A percentile compares a stretch with the other conserved stretches of the same genome.
Conservation (phyloP, 2,113 vertebrate species). For the Pterophyllum scalare region DNA sequence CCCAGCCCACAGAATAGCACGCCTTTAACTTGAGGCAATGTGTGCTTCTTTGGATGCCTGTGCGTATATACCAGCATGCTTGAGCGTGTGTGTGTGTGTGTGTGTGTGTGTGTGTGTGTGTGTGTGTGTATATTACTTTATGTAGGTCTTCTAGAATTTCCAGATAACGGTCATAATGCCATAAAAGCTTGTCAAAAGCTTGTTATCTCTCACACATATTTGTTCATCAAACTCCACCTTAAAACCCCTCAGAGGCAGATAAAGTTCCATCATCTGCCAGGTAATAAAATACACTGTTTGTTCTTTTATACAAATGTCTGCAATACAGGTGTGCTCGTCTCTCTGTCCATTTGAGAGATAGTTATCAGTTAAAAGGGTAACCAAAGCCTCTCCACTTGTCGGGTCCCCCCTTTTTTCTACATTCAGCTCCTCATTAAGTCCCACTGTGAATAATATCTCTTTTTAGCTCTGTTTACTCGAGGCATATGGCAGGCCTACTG, state of each 20-base stretch:
- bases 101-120: conserved; percentile 14
- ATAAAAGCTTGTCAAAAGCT: conserved; percentile 44
- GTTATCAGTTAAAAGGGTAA: conserved; percentile 79
- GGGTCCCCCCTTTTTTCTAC: conserved; percentile 9
- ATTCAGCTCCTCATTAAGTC: conserved; percentile 48
- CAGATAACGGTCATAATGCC: conserved; percentile 12
- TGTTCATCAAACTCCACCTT: conserved; percentile 59
- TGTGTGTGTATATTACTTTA: neutral
- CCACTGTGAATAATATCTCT: conserved; percentile 63
- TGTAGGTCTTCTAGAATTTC: conserved; percentile 25
- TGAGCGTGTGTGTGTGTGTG: neutral
- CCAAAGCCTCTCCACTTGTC: conserved; percentile 67
- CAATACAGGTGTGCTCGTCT: conserved; percentile 63
- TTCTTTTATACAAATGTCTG: conserved; percentile 63
- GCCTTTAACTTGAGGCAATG: conserved; percentile 13
- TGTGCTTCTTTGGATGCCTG: conserved; percentile 9
- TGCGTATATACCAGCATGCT: neutral
- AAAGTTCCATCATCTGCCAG: conserved; percentile 64
- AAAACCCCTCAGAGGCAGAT: conserved; percentile 54
- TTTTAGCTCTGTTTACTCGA: conserved; percentile 71
- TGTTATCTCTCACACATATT: conserved; percentile 62
- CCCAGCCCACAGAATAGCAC: conserved; percentile 18
- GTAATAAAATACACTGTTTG: conserved; percentile 74
- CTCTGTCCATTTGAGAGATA: conserved; percentile 71
- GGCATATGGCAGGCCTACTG: conserved; percentile 69